These are phyloP conservation scores for Carapus acus DNA, from an alignment of 2,797 vertebrate species.

Conservation along the genomic window DNA sequence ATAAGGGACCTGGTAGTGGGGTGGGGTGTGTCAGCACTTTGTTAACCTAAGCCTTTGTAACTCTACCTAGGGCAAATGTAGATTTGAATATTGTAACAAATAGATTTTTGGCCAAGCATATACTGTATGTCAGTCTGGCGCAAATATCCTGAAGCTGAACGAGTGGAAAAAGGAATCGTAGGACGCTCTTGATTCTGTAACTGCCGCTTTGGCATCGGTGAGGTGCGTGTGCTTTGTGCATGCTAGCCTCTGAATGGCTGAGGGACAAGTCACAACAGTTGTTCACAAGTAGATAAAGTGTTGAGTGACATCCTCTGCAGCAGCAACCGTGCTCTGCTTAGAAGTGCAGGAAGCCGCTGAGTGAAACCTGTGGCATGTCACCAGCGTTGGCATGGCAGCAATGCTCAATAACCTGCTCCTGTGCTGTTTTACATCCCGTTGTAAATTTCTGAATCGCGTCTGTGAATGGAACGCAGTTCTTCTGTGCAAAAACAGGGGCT, in stretches of 20 bases:
- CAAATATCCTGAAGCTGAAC: not conserved
- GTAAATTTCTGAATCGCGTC: slow-evolving; percentile 31
- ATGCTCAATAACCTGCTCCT: slow-evolving; percentile 7
- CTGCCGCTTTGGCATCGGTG: slow-evolving; percentile 13
- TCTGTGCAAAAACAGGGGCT: slow-evolving; percentile 7
- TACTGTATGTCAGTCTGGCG: not conserved
- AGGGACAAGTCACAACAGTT: slow-evolving; percentile 29
- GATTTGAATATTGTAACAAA: not conserved
- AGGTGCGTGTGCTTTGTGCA: slow-evolving; percentile 14
- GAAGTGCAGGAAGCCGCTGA: slow-evolving; percentile 41
- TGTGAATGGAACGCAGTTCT: slow-evolving; percentile 18
- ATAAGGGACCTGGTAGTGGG: slow-evolving; percentile 62
- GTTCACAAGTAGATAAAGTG: slow-evolving; percentile 38
- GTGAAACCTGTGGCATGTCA: slow-evolving; percentile 35
- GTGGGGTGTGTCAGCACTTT: slow-evolving; percentile 58
- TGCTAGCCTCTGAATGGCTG: slow-evolving; percentile 13
- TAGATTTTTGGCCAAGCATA: slow-evolving; percentile 13
- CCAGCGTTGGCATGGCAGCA: slow-evolving; percentile 43
- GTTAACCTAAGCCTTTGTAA: slow-evolving; percentile 25
- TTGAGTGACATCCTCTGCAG: slow-evolving; percentile 52
- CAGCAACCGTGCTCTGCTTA: slow-evolving; percentile 33
- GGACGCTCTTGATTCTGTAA: not conserved
- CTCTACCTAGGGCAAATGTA: slow-evolving; percentile 1
- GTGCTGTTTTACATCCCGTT: not conserved
- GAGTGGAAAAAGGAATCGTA: not conserved